A percentile compares a stretch with the other conserved stretches of the same genome.
These are phyloP conservation scores for Dolichoris vasculosae DNA, from an alignment of 1,140 invertebrate genomes.

Conservation along the genomic window DNA sequence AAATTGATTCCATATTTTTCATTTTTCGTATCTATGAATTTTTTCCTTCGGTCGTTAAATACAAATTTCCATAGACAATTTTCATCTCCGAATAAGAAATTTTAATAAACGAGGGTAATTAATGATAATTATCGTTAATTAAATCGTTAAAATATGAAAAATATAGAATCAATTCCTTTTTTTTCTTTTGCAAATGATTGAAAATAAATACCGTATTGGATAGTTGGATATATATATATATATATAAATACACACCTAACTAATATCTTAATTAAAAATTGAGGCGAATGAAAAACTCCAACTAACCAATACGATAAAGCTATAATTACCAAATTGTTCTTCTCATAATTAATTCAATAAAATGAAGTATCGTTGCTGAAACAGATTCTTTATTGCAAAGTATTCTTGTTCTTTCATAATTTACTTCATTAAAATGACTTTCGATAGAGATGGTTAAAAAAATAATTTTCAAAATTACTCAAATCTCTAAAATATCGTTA, in stretches of 20 bases:
- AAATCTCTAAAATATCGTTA: background rate
- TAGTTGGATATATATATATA: conserved; percentile 8
- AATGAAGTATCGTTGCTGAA: conserved; percentile 7
- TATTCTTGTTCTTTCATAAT: background rate
- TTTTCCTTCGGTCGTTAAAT: too few species aligned
- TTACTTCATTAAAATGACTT: background rate
- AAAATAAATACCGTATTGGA: background rate
- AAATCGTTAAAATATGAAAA: too few species aligned
- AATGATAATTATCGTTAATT: too few species aligned
- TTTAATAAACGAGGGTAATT: too few species aligned
- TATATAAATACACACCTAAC: too few species aligned
- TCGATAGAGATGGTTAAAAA: background rate
- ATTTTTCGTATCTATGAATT: too few species aligned
- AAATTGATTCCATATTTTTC: too few species aligned
- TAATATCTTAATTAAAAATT: background rate
- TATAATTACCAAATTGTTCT: conserved; percentile 23
- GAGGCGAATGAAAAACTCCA: background rate
- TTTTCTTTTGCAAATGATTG: background rate
- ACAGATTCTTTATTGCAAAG: background rate
- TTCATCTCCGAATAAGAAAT: too few species aligned
- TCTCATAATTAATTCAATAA: conserved; percentile 12
- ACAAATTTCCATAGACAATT: too few species aligned
- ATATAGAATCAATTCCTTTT: background rate
- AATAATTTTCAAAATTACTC: background rate
- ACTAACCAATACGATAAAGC: conserved; percentile 11